Base-by-base conservation (phyloP, 2,797 vertebrate genomes). In the Varecia variegata region DNA sequence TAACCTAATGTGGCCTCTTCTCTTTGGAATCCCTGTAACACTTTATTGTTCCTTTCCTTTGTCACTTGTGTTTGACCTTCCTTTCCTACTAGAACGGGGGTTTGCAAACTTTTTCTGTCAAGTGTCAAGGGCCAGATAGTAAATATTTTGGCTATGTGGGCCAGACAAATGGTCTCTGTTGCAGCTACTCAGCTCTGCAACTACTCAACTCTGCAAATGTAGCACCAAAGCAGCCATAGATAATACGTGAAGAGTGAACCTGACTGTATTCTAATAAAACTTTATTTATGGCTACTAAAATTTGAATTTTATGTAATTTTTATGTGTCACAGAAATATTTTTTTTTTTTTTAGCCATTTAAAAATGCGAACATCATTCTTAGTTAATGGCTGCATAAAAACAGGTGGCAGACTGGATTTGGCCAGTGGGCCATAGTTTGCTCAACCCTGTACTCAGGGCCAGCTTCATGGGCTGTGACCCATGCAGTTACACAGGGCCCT, bases 121-220 rank as follows among this genome's bases (percentile, higher is more conserved):
- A 96, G 80, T 94, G 10, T 71, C 58, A 70, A 96, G 80, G 73
- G 32, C 30, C 67, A 88, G 54, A 84, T 76, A 83, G 27, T 81
- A 77, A 88, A 84, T 73, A 94, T 71, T 83, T 96, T 88, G 68
- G 50, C 38, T 95, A 70, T 88, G 38, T 90, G 56, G 71, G 56
- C 25, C 54, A 96, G 38, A 90, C 54, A 96, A 43, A 85, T 92
- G 38, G 21, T 71, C 47, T 86, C 11, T 84, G 58, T 54, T 95
- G 25, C 32, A 93, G 40, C 62, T 62, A 56, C n/a, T 85, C 73
- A 95, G 45, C 23, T 88, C 18, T 74, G 40, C 52, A 68, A 52
- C 43, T 50, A 13, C 40, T 87, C 83, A 94, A 23, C 45, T 92
- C 47, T 81, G 74, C 58, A 56, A 68, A 62, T 67, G 14, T 77